Evolutionary conservation across 2,888 invertebrate species (phyloP).

Genomic region (Heliconius charithonia): DNA sequence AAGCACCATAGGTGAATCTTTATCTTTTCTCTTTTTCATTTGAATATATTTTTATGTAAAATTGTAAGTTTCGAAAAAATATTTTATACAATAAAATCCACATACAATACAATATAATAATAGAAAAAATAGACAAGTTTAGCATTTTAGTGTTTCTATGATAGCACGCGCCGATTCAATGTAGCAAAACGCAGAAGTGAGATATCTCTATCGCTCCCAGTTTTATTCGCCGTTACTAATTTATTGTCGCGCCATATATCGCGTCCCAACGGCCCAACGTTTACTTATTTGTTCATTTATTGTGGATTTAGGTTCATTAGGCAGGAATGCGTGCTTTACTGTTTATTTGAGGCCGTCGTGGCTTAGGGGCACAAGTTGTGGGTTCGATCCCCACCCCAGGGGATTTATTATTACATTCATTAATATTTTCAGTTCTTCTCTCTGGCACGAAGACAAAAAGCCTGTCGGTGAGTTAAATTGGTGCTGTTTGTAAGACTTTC

Average conservation of each 20-base stretch:
- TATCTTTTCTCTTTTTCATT: background rate
- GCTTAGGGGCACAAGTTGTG: too few relatives aligned
- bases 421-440: too few relatives aligned
- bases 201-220: conserved; percentile 65
- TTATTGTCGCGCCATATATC: conserved; percentile 41
- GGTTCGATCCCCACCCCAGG: too few relatives aligned
- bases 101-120: too few relatives aligned
- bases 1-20: background rate
- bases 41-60: background rate
- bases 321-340: conserved; percentile 2
- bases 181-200: conserved; percentile 54
- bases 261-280: background rate
- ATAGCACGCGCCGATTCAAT: conserved; percentile 54
- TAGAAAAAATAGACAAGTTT: background rate
- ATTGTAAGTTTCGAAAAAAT: background rate
- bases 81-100: background rate
- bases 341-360: too few relatives aligned
- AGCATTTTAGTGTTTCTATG: background rate
- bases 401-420: too few relatives aligned
- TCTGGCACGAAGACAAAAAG: too few relatives aligned
- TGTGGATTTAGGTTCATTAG: conserved; percentile 12
- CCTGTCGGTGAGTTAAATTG: too few relatives aligned
- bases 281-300: conserved; percentile 14
- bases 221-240: conserved; percentile 53
- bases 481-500: too few relatives aligned